Conservation (phyloP, 1,140 invertebrate genomes). For the Drosophila punjabiensis region DNA sequence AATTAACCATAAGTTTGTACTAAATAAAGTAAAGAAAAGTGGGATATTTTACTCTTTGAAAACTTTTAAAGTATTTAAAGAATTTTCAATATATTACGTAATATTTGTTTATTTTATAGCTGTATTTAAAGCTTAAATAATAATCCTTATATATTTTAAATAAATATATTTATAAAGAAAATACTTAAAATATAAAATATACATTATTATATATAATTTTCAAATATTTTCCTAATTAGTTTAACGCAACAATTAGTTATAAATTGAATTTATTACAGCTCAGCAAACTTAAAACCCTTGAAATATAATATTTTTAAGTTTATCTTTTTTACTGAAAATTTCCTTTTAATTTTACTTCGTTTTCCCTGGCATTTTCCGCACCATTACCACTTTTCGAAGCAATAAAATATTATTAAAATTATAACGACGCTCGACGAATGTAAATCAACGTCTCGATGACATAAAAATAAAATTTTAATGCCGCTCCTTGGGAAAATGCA, state of each 20-base stretch:
- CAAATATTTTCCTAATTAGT: no score
- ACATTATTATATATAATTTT: no score
- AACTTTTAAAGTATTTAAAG: no score
- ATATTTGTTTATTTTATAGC: no score
- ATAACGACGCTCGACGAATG: slow-evolving; percentile 57
- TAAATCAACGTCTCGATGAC: slow-evolving; percentile 85
- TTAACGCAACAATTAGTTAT: neutral
- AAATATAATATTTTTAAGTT: neutral
- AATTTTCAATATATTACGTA: no score
- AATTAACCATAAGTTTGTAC: neutral
- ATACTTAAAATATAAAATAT: no score
- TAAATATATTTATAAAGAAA: no score
- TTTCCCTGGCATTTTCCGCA: slow-evolving; percentile 61
- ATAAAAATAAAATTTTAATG: slow-evolving; percentile 85
- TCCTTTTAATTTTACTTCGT: no score
- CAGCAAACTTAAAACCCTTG: neutral
- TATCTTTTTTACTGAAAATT: neutral
- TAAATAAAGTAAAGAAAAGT: no score
- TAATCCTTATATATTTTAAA: no score
- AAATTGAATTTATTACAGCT: neutral
- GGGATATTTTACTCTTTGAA: no score
- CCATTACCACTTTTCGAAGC: slow-evolving; percentile 76
- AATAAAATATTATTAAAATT: slow-evolving; percentile 85
- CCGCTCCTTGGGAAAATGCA: slow-evolving; percentile 25
- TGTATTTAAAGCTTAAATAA: neutral